Conservation (phyloP, 2,888 invertebrate genomes). For the Nemapogon koenigi region DNA sequence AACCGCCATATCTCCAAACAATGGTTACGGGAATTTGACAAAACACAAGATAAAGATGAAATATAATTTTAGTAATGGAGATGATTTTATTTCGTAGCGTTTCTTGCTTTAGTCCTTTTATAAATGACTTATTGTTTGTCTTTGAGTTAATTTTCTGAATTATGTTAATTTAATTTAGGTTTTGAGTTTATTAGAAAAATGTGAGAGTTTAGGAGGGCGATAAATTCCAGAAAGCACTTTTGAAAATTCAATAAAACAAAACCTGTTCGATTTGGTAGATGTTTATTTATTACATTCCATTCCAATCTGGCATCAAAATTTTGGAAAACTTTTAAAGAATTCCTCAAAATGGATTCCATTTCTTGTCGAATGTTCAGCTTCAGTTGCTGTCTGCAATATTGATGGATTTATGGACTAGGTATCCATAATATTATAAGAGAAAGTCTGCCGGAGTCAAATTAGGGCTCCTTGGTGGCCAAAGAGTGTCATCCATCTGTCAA, state of each 20-base stretch:
- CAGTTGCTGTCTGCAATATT: slow-evolving; percentile 1
- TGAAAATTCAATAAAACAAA: no score
- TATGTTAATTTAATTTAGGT: no score
- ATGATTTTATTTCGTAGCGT: slow-evolving; percentile 6
- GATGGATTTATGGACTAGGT: slow-evolving; percentile 3
- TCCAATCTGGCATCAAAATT: slow-evolving; percentile 10
- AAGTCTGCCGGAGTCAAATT: slow-evolving; percentile 9
- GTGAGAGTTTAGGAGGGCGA: no score
- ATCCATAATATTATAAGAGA: slow-evolving; percentile 8
- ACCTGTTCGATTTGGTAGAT: no score
- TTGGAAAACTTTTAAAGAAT: slow-evolving; percentile 8
- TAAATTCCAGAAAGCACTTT: no score
- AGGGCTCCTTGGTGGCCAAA: slow-evolving; percentile 9
- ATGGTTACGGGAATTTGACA: slow-evolving; percentile 24
- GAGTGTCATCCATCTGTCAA: slow-evolving; percentile 15
- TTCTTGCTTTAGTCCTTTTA: slow-evolving; percentile 1
- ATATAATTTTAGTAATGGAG: slow-evolving; percentile 30
- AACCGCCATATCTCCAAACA: slow-evolving; percentile 21
- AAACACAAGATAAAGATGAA: slow-evolving; percentile 35
- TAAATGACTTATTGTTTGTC: no score
- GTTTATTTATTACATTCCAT: no score
- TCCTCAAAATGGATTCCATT: slow-evolving; percentile 3
- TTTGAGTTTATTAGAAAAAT: no score
- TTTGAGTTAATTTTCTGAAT: no score
- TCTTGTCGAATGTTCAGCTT: slow-evolving; percentile 2